Evolutionary conservation across 1,140 invertebrate genomes (phyloP).

Genomic region (Catajapyx aquilonaris): DNA sequence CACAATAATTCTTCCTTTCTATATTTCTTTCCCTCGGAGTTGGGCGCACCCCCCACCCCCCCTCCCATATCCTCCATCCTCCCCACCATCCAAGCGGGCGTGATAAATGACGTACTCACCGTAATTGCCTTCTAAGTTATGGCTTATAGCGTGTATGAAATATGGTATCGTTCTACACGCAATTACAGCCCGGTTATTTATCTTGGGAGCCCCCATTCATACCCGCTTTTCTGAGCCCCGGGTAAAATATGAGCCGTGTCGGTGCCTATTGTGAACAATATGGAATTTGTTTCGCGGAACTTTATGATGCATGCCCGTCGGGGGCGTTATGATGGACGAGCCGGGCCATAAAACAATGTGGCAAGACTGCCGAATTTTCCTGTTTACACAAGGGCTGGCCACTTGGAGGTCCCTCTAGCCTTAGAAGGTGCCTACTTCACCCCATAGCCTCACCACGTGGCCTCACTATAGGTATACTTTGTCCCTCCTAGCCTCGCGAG

Average conservation of each 20-base stretch:
- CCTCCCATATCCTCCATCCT: too few relatives aligned
- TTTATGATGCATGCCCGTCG: slow-evolving; percentile 6
- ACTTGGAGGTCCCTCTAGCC: too few relatives aligned
- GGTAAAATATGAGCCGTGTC: slow-evolving; percentile 12
- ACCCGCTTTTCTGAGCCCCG: slow-evolving; percentile 2
- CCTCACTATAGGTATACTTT: too few relatives aligned
- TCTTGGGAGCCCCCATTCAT: slow-evolving; percentile 17
- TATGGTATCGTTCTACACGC: slow-evolving; percentile 31
- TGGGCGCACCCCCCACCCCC: slow-evolving; percentile 1
- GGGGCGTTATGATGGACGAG: slow-evolving; percentile 1
- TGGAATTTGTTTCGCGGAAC: slow-evolving; percentile 6
- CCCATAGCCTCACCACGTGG: too few relatives aligned
- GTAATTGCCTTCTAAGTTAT: slow-evolving; percentile 34
- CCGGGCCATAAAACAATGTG: slow-evolving; percentile 1
- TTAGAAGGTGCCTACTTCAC: too few relatives aligned
- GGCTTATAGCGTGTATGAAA: slow-evolving; percentile 30
- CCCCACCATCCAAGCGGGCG: slow-evolving; percentile 14
- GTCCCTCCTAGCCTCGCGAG: too few relatives aligned
- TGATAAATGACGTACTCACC: slow-evolving; percentile 32
- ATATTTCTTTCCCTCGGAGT: slow-evolving; percentile 4
- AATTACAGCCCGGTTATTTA: slow-evolving; percentile 32
- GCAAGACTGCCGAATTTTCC: too few relatives aligned
- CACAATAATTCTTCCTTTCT: slow-evolving; percentile 1
- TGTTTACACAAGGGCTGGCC: too few relatives aligned
- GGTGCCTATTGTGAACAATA: slow-evolving; percentile 10